phyloP scores from a whole-genome alignment of 1,140 invertebrate genomes.

The Drosophila pectinifera region DNA sequence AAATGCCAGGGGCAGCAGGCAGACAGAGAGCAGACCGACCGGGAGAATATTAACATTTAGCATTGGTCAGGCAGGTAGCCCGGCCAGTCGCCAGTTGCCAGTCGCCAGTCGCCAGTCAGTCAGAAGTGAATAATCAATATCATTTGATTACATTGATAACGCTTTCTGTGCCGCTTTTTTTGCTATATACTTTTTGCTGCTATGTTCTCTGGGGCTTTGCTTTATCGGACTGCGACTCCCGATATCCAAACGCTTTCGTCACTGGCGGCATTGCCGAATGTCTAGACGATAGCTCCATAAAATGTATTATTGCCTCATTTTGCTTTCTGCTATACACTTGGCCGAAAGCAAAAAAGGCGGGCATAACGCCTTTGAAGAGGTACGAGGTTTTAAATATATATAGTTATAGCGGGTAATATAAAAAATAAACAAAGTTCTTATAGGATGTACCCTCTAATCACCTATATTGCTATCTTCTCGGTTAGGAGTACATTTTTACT shows the following conservation, averaged over 20 bases:
- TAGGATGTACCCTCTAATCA: not conserved
- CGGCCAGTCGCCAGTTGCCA: not conserved
- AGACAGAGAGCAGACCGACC: slow-evolving; percentile 12
- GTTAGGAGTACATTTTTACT: no score
- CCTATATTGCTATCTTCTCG: not conserved
- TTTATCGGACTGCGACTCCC: slow-evolving; percentile 42
- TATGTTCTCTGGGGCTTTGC: slow-evolving; percentile 29
- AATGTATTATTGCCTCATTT: slow-evolving; percentile 54
- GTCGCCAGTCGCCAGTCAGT: slow-evolving; percentile 22
- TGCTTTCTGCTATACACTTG: slow-evolving; percentile 32
- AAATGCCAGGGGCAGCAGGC: slow-evolving; percentile 47
- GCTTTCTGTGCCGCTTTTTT: slow-evolving; percentile 24
- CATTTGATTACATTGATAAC: slow-evolving; percentile 55
- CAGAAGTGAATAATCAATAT: slow-evolving; percentile 55
- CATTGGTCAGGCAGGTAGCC: slow-evolving; percentile 33
- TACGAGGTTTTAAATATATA: not conserved
- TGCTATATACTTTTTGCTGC: slow-evolving; percentile 4
- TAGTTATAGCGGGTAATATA: not conserved
- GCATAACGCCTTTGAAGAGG: slow-evolving; percentile 2
- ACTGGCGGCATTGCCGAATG: slow-evolving; percentile 49
- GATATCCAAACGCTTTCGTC: slow-evolving; percentile 47
- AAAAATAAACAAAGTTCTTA: not conserved
- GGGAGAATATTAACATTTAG: slow-evolving; percentile 41
- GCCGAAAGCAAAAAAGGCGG: slow-evolving; percentile 1
- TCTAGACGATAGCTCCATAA: slow-evolving; percentile 48